A percentile compares a stretch with the other conserved stretches of the same genome.
Evolutionary conservation across 1,140 invertebrate species (phyloP).

Genomic region (Battus philenor): DNA sequence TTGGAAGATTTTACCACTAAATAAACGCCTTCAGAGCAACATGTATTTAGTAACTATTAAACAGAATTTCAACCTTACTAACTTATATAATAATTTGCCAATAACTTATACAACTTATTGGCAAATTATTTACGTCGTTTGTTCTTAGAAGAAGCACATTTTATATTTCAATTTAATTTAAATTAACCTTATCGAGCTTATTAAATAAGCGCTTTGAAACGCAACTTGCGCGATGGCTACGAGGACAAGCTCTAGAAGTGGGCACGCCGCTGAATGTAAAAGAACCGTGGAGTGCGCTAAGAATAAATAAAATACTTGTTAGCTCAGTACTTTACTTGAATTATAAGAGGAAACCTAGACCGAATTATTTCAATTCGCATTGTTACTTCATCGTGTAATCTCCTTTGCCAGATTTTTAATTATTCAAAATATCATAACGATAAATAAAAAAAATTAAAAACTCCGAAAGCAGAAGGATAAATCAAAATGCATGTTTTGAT

Average conservation of each 20-base stretch:
- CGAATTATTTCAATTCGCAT: constrained; percentile 8
- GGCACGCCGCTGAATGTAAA: constrained; percentile 8
- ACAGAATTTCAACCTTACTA: too few species aligned
- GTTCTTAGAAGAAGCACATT: background rate
- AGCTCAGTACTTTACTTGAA: constrained; percentile 6
- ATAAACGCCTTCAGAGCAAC: too few species aligned
- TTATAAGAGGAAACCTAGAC: constrained; percentile 3
- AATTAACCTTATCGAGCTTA: constrained; percentile 14
- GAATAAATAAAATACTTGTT: constrained; percentile 16
- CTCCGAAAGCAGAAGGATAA: too few species aligned
- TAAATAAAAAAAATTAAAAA: too few species aligned
- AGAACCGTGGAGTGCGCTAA: constrained; percentile 2
- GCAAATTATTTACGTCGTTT: too few species aligned
- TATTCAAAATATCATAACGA: too few species aligned
- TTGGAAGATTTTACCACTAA: too few species aligned
- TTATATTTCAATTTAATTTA: constrained; percentile 9
- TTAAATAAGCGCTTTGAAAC: constrained; percentile 11
- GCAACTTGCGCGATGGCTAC: constrained; percentile 7
- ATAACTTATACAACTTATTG: too few species aligned
- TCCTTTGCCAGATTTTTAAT: background rate
- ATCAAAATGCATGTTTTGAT: too few species aligned
- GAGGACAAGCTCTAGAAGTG: constrained; percentile 12
- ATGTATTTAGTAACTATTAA: too few species aligned
- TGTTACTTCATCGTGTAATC: background rate
- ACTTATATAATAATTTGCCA: too few species aligned